Base-by-base conservation (phyloP, 2,888 invertebrate species). In the Lepeophtheirus nordmannii region DNA sequence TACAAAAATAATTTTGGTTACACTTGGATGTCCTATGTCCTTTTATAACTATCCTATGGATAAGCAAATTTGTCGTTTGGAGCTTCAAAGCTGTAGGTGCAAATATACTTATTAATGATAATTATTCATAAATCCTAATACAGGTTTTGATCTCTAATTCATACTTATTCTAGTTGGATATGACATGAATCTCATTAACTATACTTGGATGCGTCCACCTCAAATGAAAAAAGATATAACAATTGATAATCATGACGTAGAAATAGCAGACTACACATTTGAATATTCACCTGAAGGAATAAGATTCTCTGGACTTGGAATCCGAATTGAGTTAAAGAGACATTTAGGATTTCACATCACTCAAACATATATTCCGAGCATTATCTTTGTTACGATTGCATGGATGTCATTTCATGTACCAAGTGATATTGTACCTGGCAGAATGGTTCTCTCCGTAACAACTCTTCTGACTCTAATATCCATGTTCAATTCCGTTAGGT, bases 361-460 rank as follows among this genome's bases (percentile, higher is more conserved):
- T 62, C 82, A 82, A 74, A 82, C 82, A 72, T 83, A 82, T 73
- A 74, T 83, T 23, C 83, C 83, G 0, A 82, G 82, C 17, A 80
- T 82, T 0, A 74, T 83, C 67, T 82, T 82, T 73, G 82, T 82
- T 68, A 80, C 82, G 72, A 82, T 83, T 73, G 82, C 82, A 37
- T 83, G 83, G 83, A 82, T 82, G 69, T 82, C 82, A 71, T 83
- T 82, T 75, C 80, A 82, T 69, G 82, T 83, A 56, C 82, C 82
- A 71, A 82, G 82, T 3, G 82, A 82, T 74, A 80, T 82, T 65
- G 82, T 83, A 37, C 83, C 83, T 1, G 83, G 82, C 10, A 76
- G 82, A 30, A 82, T 82, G 82, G 82, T 82, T 67, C 75, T 83
- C 41, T 76, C 82, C 1, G 82, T 83, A 69, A 83, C 82, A 58